Evolutionary conservation across 2,113 vertebrate genomes (phyloP).

Genomic region (Pipa parva): DNA sequence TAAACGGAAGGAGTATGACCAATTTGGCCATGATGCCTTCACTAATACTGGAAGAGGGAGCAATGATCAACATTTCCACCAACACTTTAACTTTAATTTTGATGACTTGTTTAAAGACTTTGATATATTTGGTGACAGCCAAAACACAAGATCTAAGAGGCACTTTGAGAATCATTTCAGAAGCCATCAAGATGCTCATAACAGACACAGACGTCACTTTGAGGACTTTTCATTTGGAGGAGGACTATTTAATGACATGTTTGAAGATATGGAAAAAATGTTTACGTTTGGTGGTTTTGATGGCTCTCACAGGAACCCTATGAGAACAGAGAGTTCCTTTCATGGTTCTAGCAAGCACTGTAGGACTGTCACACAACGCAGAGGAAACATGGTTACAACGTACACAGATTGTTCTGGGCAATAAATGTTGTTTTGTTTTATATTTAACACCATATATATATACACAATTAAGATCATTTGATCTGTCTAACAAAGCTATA

Average conservation of each 20-base stretch:
- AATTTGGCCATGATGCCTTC: slow-evolving; percentile 66
- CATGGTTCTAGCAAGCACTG: slow-evolving; percentile 82
- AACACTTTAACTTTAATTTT: slow-evolving; percentile 87
- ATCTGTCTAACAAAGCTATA: slow-evolving; percentile 54
- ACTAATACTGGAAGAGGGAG: slow-evolving; percentile 54
- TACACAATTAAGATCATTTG: slow-evolving; percentile 42
- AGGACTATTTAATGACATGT: slow-evolving; percentile 85
- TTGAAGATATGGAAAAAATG: slow-evolving; percentile 95
- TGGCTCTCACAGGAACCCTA: slow-evolving; percentile 53
- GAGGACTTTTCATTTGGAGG: slow-evolving; percentile 77
- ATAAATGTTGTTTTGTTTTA: slow-evolving; percentile 44
- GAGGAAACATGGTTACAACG: slow-evolving; percentile 96
- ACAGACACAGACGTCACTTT: slow-evolving; percentile 72
- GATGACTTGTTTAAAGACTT: slow-evolving; percentile 92
- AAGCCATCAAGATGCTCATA: slow-evolving; percentile 68
- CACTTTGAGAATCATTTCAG: slow-evolving; percentile 88
- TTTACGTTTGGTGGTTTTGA: slow-evolving; percentile 84
- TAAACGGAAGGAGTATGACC: slow-evolving; percentile 82
- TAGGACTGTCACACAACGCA: slow-evolving; percentile 89
- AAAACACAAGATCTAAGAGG: slow-evolving; percentile 73
- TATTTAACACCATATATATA: background rate
- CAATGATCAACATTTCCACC: slow-evolving; percentile 67
- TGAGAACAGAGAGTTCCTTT: slow-evolving; percentile 72
- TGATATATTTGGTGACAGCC: slow-evolving; percentile 73
- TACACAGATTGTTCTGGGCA: slow-evolving; percentile 91